These are phyloP conservation scores for Lagodon rhomboides DNA, from an alignment of 2,797 vertebrate genomes.

Conservation along the genomic window DNA sequence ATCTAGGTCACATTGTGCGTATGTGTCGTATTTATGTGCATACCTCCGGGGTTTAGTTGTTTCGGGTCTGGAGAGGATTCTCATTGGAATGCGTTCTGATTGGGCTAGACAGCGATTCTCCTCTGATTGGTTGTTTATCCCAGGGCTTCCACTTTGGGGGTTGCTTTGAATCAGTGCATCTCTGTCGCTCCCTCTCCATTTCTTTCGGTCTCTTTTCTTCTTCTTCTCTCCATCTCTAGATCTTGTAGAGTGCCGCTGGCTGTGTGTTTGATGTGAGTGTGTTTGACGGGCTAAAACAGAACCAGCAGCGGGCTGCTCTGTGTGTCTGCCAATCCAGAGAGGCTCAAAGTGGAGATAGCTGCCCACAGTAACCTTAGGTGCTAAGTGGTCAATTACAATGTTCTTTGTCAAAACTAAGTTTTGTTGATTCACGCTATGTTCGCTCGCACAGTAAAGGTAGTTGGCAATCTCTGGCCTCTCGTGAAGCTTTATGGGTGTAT, in stretches of 20 bases:
- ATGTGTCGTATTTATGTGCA: conserved; percentile 54
- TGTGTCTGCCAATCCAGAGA: conserved; percentile 49
- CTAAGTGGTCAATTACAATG: conserved; percentile 49
- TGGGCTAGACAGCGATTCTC: conserved; percentile 64
- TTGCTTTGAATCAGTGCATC: conserved; percentile 70
- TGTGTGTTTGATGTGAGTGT: conserved; percentile 77
- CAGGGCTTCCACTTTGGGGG: conserved; percentile 60
- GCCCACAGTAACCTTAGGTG: conserved; percentile 56
- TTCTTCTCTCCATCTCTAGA: conserved; percentile 53
- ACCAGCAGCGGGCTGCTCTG: conserved; percentile 70
- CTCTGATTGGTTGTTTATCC: conserved; percentile 77
- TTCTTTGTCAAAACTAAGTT: conserved; percentile 34
- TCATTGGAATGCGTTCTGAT: conserved; percentile 74
- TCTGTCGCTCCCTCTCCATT: conserved; percentile 47
- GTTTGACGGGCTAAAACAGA: conserved; percentile 78
- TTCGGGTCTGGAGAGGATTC: conserved; percentile 71
- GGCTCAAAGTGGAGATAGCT: conserved; percentile 44
- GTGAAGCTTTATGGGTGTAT: neutral
- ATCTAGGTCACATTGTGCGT: conserved; percentile 61
- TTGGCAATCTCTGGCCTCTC: neutral
- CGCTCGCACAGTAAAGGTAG: neutral
- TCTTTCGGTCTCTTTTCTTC: conserved; percentile 56
- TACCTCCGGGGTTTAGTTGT: conserved; percentile 52
- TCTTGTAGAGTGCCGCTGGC: conserved; percentile 62
- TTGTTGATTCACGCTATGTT: conserved; percentile 2